Base-by-base conservation (phyloP, 2,888 invertebrate genomes). In the Synanthedon myopaeformis region DNA sequence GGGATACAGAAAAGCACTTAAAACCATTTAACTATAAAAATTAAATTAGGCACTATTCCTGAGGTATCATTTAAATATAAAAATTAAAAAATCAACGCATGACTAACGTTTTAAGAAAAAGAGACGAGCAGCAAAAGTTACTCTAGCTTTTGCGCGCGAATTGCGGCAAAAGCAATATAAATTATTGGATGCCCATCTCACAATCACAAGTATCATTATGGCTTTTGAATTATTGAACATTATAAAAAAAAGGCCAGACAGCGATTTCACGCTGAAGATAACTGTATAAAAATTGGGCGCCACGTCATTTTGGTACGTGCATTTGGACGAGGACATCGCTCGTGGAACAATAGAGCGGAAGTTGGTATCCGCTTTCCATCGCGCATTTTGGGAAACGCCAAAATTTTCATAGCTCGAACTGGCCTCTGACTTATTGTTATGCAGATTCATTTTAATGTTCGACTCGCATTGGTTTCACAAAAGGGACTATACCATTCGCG, bases 311-410 rank as follows among this genome's bases (percentile, higher is more conserved):
- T 65, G 61, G 67, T 65, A 67, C 72, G 70, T 72, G 73, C 69
- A 68, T 64, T 66, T 67, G 61, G 73, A 60, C 84, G 86, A 85
- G 86, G 86, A 87, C 86, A 81, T 82, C 78, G 82, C 62, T 77
- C 82, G 64, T 57, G 49, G 10, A 62, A 87, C 83, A 87, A 87
- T 69, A 61, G 56, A 58, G 77, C 80, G 86, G 86, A 87, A 63
- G 72, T 58, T 14, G 48, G 64, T 76, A 70, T 86, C 86, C 86
- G 86, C 74, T 82, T 79, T 78, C 74, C 77, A 79, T 76, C 75
- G 76, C 75, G 79, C 77, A 75, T 82, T 73, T 85, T 85, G 66
- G 82, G 82, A 81, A 85, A 79, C 80, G 77, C 81, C 81, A 79
- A 86, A 83, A 82, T 79, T 80, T 85, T 84, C 81, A 77, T 79